phyloP scores from a whole-genome alignment of 2,888 invertebrate species.

The Ethmia dodecea region DNA sequence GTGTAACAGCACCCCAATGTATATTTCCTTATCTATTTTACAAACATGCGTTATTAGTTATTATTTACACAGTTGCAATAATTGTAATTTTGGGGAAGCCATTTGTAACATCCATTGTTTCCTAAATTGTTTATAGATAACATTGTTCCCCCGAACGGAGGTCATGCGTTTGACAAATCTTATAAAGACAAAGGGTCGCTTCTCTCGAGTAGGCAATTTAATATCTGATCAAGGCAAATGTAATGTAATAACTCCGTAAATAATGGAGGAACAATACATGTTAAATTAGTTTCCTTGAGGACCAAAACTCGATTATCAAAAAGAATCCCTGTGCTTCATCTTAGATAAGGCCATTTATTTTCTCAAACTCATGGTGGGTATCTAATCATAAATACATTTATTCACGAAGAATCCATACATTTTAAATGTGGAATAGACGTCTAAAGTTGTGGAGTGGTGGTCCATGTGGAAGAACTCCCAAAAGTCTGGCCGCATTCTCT shows the following conservation, averaged over 20 bases:
- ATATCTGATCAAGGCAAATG: slow-evolving; percentile 67
- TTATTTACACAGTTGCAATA: slow-evolving; percentile 4
- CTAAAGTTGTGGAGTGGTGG: too few relatives aligned
- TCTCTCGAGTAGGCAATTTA: slow-evolving; percentile 53
- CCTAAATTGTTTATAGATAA: slow-evolving; percentile 31
- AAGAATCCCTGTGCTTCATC: slow-evolving; percentile 45
- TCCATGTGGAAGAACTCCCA: too few relatives aligned
- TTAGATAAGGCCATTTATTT: slow-evolving; percentile 28
- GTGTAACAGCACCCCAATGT: too few relatives aligned
- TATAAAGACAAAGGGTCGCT: slow-evolving; percentile 46
- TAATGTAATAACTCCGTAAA: slow-evolving; percentile 61
- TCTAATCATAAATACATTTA: too few relatives aligned
- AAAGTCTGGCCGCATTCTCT: too few relatives aligned
- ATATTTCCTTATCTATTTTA: too few relatives aligned
- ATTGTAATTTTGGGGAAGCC: slow-evolving; percentile 17
- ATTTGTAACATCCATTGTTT: slow-evolving; percentile 26
- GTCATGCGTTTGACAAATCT: slow-evolving; percentile 21
- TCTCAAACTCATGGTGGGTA: too few relatives aligned
- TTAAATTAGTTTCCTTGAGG: slow-evolving; percentile 66
- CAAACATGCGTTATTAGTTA: too few relatives aligned
- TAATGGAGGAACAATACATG: slow-evolving; percentile 64
- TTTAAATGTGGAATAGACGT: too few relatives aligned
- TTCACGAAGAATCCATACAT: too few relatives aligned
- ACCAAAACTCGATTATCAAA: slow-evolving; percentile 59
- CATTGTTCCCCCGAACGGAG: slow-evolving; percentile 20